These are phyloP conservation scores for Pachypeltis micranthus DNA, from an alignment of 1,140 invertebrate species.

Conservation along the genomic window DNA sequence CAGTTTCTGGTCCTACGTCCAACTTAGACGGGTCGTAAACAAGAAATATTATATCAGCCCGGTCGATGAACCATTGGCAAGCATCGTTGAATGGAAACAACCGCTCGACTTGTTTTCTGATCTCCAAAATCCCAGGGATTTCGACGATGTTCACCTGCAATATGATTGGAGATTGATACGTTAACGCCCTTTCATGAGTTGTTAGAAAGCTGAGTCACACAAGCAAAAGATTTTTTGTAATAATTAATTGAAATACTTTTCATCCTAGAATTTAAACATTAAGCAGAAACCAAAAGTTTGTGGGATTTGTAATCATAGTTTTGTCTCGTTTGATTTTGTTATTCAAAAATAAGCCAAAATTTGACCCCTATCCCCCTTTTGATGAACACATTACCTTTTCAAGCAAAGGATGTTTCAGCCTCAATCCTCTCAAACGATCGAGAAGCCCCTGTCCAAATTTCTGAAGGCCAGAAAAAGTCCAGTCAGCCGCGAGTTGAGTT, in stretches of 20 bases:
- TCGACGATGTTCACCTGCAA: slow-evolving; percentile 85
- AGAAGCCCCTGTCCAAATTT: slow-evolving; percentile 89
- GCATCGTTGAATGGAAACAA: slow-evolving; percentile 91
- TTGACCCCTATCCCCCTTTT: not conserved
- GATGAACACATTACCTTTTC: slow-evolving; percentile 78
- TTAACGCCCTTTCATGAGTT: no score
- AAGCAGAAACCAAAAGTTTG: no score
- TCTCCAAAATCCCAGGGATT: slow-evolving; percentile 89
- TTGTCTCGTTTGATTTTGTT: no score
- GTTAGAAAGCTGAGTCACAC: no score
- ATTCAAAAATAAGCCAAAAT: not conserved
- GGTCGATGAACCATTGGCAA: slow-evolving; percentile 92
- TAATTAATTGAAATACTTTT: no score
- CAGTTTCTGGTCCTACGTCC: slow-evolving; percentile 86
- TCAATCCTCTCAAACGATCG: slow-evolving; percentile 72
- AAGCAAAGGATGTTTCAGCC: slow-evolving; percentile 67
- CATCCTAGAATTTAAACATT: no score
- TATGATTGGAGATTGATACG: no score
- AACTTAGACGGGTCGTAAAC: slow-evolving; percentile 91
- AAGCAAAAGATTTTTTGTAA: no score
- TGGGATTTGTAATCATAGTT: no score
- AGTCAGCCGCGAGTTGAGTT: slow-evolving; percentile 83
- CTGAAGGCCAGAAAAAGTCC: slow-evolving; percentile 83
- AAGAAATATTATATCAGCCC: slow-evolving; percentile 87
- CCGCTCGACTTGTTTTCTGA: slow-evolving; percentile 81